phyloP scores from a whole-genome alignment of 2,888 invertebrate genomes.

The Reticulitermes lucifugus region DNA sequence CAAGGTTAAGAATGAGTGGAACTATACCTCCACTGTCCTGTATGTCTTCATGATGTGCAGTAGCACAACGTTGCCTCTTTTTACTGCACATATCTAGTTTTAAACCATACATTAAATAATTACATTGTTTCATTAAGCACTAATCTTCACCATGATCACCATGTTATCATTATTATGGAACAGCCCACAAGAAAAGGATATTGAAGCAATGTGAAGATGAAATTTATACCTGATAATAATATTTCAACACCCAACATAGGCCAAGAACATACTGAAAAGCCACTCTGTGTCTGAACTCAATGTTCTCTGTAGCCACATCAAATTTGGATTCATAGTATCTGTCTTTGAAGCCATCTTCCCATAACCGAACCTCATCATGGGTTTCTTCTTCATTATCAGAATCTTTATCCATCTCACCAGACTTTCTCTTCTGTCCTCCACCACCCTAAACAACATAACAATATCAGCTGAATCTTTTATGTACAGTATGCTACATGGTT shows the following conservation, averaged over 20 bases:
- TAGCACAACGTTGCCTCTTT: too few relatives aligned
- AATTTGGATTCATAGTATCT: conserved; percentile 97
- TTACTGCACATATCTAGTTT: too few relatives aligned
- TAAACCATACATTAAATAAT: too few relatives aligned
- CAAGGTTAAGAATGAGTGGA: too few relatives aligned
- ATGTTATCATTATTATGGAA: too few relatives aligned
- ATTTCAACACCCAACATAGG: conserved; percentile 97
- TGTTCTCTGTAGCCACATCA: conserved; percentile 79
- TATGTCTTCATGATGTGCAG: too few relatives aligned
- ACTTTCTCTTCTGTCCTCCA: conserved; percentile 68
- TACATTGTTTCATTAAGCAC: too few relatives aligned
- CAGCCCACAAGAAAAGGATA: too few relatives aligned
- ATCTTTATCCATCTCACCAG: conserved; percentile 62
- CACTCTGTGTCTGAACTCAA: conserved; percentile 90
- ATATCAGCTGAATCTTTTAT: too few relatives aligned
- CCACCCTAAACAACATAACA: conserved; percentile 54
- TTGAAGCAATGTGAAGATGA: not conserved
- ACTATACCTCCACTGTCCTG: too few relatives aligned
- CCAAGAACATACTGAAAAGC: conserved; percentile 96
- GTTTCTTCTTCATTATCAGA: conserved; percentile 72
- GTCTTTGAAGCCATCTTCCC: conserved; percentile 98
- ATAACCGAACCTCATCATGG: conserved; percentile 89
- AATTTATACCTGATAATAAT: conserved; percentile 87
- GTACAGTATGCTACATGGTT: not conserved
- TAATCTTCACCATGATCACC: too few relatives aligned